These are phyloP conservation scores for Aix galericulata DNA, from an alignment of 2,113 vertebrate genomes.

Conservation along the genomic window DNA sequence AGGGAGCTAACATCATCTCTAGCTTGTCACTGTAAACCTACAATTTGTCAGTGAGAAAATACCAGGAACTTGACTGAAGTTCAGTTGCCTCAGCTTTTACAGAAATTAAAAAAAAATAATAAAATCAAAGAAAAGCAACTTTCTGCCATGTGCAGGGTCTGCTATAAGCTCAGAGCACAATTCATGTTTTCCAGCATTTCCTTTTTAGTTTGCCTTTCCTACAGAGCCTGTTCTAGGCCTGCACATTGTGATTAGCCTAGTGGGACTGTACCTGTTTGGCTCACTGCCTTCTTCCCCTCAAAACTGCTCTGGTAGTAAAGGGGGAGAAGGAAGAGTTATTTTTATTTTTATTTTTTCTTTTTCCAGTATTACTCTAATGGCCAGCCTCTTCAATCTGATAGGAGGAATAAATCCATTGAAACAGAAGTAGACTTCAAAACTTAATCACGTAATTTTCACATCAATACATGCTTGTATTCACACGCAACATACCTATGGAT, in stretches of 20 bases:
- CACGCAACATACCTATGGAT: not conserved
- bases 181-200: not conserved
- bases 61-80: not conserved
- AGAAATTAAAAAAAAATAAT: not conserved
- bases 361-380: not conserved
- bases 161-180: not conserved
- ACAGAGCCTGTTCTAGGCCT: not conserved
- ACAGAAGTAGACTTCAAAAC: not conserved
- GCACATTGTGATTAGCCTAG: not conserved
- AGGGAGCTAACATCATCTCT: not conserved
- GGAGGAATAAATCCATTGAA: not conserved
- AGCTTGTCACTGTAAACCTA: not conserved
- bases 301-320: not conserved
- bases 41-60: not conserved
- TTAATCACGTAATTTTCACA: not conserved
- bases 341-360: not conserved
- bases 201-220: not conserved
- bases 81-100: not conserved
- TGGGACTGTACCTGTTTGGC: not conserved
- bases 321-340: no score
- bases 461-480: not conserved
- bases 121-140: not conserved
- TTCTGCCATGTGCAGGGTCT: not conserved
- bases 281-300: not conserved
- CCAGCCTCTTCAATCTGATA: not conserved